phyloP scores from a whole-genome alignment of 2,888 invertebrate species.

The Netelia inedita region DNA sequence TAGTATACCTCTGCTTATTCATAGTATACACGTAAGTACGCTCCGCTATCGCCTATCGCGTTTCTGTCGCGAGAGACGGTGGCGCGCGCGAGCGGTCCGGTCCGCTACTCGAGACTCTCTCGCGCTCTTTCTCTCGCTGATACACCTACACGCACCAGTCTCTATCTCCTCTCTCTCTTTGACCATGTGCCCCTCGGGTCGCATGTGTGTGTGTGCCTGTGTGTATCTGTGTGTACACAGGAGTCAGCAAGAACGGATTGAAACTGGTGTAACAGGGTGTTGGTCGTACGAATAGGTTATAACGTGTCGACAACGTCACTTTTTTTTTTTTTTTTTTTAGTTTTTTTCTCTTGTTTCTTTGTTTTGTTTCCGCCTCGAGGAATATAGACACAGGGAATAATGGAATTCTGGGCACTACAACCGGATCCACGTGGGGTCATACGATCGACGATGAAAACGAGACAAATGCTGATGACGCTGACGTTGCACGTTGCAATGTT shows the following conservation, averaged over 20 bases:
- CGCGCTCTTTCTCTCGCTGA: conserved; percentile 67
- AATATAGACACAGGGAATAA: conserved; percentile 58
- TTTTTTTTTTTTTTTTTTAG: conserved; percentile 30
- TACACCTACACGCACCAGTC: conserved; percentile 74
- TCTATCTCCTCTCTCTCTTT: conserved; percentile 64
- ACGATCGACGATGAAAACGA: conserved; percentile 51
- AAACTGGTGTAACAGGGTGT: conserved; percentile 68
- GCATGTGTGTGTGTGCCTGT: neutral
- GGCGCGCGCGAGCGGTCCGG: conserved; percentile 49
- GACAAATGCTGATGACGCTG: conserved; percentile 17
- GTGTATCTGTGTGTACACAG: conserved; percentile 5
- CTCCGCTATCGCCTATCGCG: conserved; percentile 65
- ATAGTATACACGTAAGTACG: conserved; percentile 46
- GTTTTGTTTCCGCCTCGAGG: conserved; percentile 25
- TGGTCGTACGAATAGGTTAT: conserved; percentile 55
- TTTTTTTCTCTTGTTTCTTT: conserved; percentile 7
- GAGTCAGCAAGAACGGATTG: conserved; percentile 53
- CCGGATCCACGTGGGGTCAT: conserved; percentile 60
- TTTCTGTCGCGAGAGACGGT: conserved; percentile 66
- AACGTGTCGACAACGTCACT: conserved; percentile 62
- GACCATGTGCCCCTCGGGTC: conserved; percentile 6
- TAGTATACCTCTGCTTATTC: conserved; percentile 43
- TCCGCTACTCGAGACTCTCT: conserved; percentile 62
- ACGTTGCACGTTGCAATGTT: neutral
- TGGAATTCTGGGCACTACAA: conserved; percentile 57